Base-by-base conservation (phyloP, 2,797 vertebrate genomes). In the Rhadinocentrus ornatus region DNA sequence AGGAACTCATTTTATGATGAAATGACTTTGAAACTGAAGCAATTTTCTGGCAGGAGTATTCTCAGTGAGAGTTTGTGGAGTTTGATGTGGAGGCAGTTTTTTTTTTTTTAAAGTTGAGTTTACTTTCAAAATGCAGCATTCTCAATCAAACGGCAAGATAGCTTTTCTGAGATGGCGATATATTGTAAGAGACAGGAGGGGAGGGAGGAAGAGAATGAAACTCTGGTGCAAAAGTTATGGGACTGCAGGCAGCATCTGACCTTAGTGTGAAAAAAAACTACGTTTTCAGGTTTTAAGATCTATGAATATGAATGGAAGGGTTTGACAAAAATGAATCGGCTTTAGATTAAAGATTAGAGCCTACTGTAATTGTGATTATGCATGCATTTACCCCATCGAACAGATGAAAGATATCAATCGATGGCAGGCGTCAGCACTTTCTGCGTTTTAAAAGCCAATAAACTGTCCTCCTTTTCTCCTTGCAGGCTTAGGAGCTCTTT, bases 241-340 rank as follows among this genome's bases (percentile, higher is more conserved):
- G 69, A 82, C 80, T 35, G 68, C 39, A 63, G 59, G 57, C 73
- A 39, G 32, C 62, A 24, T 69, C 56, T 84, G 82, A 87, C 87
- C 82, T 87, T 64, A 53, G 39, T 53, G 57, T 76, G 79, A 74
- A 80, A 78, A 76, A 75, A 85, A 89, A 84, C 67, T 59, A 78
- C 74, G 63, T 70, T 83, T 84, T 80, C 73, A 76, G 79, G 82
- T 92, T 92, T 80, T 88, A 84, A 90, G 73, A 85, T 58, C 87
- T 91, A 88, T 91, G 90, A 91, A 92, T 91, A 90, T 90, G 84
- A 91, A 93, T 91, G 84, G 89, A 92, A 88, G 63, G 62, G 77
- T 91, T 93, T 53, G 82, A 88, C 82, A 77, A 80, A 91, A 89
- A 89, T 89, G 82, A 90, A 85, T 81, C 34, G 18, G 67, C 81